Evolutionary conservation across 2,113 vertebrate species (phyloP).

Genomic region (Otis tarda): DNA sequence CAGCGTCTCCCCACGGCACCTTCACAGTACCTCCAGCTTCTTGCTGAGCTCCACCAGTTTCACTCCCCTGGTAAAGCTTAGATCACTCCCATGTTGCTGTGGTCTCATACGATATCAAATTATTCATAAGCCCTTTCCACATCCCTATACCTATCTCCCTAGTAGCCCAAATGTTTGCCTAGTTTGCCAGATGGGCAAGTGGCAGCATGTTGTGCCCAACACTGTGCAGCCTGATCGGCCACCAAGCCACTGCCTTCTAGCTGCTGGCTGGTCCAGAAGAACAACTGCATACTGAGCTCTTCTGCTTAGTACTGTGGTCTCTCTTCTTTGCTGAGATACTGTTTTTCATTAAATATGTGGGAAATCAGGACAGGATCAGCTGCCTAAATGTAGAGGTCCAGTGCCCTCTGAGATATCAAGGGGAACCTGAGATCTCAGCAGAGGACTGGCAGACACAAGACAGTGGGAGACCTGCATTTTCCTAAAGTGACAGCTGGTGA

Average conservation of each 20-base stretch:
- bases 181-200: not conserved
- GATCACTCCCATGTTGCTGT: not conserved
- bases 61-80: not conserved
- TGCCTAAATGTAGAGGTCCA: not conserved
- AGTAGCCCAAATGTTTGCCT: not conserved
- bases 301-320: not conserved
- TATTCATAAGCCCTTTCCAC: not conserved
- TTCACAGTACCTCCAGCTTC: not conserved
- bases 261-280: not conserved
- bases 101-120: not conserved
- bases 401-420: not conserved
- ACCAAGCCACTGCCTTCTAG: not conserved
- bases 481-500: not conserved
- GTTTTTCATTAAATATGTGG: not conserved
- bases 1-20: not conserved
- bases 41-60: not conserved
- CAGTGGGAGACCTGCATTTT: not conserved
- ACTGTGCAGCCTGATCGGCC: not conserved
- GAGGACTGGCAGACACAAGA: not conserved
- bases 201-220: not conserved
- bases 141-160: not conserved
- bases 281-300: fast-evolving
- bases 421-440: not conserved
- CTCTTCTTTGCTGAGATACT: not conserved
- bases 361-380: not conserved